Evolutionary conservation across 1,140 invertebrate genomes (phyloP).

Genomic region (Lordiphosa collinella): DNA sequence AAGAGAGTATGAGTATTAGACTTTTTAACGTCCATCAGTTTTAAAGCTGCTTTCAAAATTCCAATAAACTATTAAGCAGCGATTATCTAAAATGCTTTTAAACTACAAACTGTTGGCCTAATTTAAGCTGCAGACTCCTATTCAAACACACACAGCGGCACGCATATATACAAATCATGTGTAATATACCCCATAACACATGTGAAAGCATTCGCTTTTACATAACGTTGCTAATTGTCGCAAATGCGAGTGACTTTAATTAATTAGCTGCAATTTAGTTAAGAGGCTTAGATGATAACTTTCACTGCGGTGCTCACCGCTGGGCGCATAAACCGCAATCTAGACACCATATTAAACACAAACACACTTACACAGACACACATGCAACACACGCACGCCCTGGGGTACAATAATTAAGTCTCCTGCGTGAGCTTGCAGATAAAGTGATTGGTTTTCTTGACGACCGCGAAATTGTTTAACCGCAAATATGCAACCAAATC

Average conservation of each 20-base stretch:
- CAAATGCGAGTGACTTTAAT: slow-evolving; percentile 47
- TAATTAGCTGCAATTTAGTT: slow-evolving; percentile 58
- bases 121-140: neutral
- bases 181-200: neutral
- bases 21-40: no score
- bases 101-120: no score
- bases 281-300: slow-evolving; percentile 50
- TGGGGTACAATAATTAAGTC: slow-evolving; percentile 9
- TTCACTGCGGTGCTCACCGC: slow-evolving; percentile 15
- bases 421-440: neutral
- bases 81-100: no score
- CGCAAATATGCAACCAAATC: slow-evolving; percentile 8
- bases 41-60: no score
- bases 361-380: no score
- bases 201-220: slow-evolving; percentile 33
- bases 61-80: no score
- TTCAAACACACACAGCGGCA: neutral
- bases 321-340: slow-evolving; percentile 7
- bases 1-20: no score
- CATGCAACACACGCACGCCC: neutral
- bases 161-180: neutral
- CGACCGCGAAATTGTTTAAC: slow-evolving; percentile 16
- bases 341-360: slow-evolving; percentile 7
- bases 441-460: slow-evolving; percentile 12
- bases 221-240: slow-evolving; percentile 39